Percentiles rank a stretch among this genome's conserved stretches.
Conservation (phyloP, 1,140 invertebrate species). For the Pogonus chalceus region DNA sequence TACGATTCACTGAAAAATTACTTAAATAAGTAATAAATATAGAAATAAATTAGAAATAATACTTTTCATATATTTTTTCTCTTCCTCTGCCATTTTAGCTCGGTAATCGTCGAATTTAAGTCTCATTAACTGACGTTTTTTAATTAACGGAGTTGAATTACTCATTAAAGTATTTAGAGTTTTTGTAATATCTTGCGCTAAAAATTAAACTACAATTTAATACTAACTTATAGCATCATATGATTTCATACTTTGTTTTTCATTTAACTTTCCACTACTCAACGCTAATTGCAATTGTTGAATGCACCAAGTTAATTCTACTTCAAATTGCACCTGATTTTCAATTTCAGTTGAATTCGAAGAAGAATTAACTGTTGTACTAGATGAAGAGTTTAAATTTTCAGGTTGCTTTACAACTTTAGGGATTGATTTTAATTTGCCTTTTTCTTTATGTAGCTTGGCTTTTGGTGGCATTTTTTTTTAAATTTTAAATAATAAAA, state of each 20-base stretch:
- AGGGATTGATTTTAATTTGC: slow-evolving; percentile 9
- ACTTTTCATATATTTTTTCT: slow-evolving; percentile 48
- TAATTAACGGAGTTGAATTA: slow-evolving; percentile 50
- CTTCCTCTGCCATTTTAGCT: slow-evolving; percentile 60
- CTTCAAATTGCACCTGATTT: slow-evolving; percentile 54
- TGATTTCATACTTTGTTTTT: slow-evolving; percentile 55
- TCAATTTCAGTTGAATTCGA: slow-evolving; percentile 25
- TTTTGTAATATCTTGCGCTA: slow-evolving; percentile 50
- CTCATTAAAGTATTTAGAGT: slow-evolving; percentile 55
- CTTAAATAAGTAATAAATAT: neutral
- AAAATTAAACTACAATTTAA: slow-evolving; percentile 10
- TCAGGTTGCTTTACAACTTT: slow-evolving; percentile 5
- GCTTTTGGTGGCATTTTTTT: slow-evolving; percentile 13
- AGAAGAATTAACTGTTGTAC: neutral
- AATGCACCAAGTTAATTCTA: slow-evolving; percentile 67
- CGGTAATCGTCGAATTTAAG: slow-evolving; percentile 62
- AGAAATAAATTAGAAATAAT: slow-evolving; percentile 10
- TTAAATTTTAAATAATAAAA: too few relatives aligned
- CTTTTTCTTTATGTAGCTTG: slow-evolving; percentile 16
- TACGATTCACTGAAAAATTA: slow-evolving; percentile 23
- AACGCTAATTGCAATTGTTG: slow-evolving; percentile 54
- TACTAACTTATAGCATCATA: too few relatives aligned
- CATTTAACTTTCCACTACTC: slow-evolving; percentile 45
- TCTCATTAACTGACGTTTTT: slow-evolving; percentile 64
- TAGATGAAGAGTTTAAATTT: slow-evolving; percentile 3